Evolutionary conservation across 2,888 invertebrate species (phyloP).

Genomic region (Monopis laevigella): DNA sequence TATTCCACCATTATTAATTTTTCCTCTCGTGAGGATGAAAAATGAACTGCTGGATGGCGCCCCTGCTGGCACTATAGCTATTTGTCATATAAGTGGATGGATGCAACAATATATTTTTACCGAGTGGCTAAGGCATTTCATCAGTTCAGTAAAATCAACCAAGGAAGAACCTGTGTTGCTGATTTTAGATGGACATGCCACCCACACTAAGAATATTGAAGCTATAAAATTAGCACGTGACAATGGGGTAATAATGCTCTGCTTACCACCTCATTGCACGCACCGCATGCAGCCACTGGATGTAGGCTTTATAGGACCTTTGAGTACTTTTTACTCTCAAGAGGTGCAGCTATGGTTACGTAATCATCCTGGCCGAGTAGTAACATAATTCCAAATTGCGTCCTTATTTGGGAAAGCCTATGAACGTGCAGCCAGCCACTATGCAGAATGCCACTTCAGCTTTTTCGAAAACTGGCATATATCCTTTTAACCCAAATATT

Average conservation of each 20-base stretch:
- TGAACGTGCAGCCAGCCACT: constrained; percentile 19
- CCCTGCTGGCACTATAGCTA: constrained; percentile 15
- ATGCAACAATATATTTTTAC: constrained; percentile 1
- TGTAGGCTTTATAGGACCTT: constrained; percentile 22
- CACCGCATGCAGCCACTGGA: constrained; percentile 23
- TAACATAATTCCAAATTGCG: constrained; percentile 20
- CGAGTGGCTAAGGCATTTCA: constrained; percentile 6
- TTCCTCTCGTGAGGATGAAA: constrained; percentile 11
- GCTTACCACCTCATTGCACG: constrained; percentile 15
- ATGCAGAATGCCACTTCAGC: constrained; percentile 15
- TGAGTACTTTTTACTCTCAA: constrained; percentile 19
- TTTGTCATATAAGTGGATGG: constrained; percentile 13
- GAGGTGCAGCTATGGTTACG: constrained; percentile 20
- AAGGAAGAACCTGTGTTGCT: constrained; percentile 7
- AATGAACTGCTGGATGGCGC: constrained; percentile 15
- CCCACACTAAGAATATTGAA: constrained; percentile 12
- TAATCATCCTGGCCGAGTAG: constrained; percentile 21
- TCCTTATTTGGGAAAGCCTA: constrained; percentile 19
- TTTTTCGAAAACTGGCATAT: constrained; percentile 12
- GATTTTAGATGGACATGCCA: constrained; percentile 13
- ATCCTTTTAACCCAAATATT: constrained; percentile 16
- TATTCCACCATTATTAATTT: constrained; percentile 14
- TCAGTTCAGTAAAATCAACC: constrained; percentile 9
- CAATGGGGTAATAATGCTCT: constrained; percentile 8
- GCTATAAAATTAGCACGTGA: constrained; percentile 7